Base-by-base conservation (phyloP, 2,888 invertebrate genomes). In the Melipona beecheii region DNA sequence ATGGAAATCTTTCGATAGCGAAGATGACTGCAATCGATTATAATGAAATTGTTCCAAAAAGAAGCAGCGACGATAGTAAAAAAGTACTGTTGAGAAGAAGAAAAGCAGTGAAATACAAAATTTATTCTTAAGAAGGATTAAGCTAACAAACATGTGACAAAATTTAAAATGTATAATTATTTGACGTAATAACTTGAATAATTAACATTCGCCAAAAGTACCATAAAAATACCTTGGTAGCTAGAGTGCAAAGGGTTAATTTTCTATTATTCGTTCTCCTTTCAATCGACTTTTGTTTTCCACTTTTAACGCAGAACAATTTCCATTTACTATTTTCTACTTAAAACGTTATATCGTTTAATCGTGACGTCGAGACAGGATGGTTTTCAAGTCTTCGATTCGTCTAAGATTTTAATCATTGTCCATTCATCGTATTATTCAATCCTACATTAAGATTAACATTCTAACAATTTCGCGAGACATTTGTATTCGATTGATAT, bases 321-420 rank as follows among this genome's bases (percentile, higher is more conserved):
- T 81, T 69, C 2, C 58, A 76, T 83, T 83, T 83, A 81, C 81
- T 76, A 76, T 83, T 81, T 83, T 81, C 81, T 76, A 76, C 62
- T 64, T 43, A 9, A 56, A 54, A 73, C 36, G 43, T 65, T 75
- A n/a, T 24, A 19, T 11, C 27, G 24, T 64, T 64, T 36, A 43
- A 72, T 60, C 5, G 19, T 60, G 19, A 50, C 21, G 43, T 79
- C 69, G 62, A 56, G 75, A 36, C 31, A 56, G 49, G 49, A 69
- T 75, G 49, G 70, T 70, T 71, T 71, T 65, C 52, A 43, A 19
- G 19, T 62, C 43, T 69, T 69, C 65, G 27, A 27, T 31, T 17
- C 4, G 4, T 27, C 15, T 17, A 54, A 52, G 52, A 58, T 31
- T 58, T 58, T 66, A 21, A 62, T 64, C 24, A 6, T 64, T 43